Evolutionary conservation across 2,797 vertebrate species (phyloP).

Genomic region (Columba guinea): DNA sequence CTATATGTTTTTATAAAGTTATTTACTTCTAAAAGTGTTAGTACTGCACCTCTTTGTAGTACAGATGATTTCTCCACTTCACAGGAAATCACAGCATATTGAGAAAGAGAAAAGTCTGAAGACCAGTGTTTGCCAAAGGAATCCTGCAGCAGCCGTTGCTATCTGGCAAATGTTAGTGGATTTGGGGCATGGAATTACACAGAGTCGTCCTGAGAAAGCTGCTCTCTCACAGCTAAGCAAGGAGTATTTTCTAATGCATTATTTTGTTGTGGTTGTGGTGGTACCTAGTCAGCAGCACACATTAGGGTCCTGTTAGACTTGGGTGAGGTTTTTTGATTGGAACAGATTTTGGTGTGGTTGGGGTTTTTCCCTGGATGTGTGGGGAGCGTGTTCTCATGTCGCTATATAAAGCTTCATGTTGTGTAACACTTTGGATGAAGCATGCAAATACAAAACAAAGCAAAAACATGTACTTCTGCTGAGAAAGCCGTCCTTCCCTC

Average conservation of each 20-base stretch:
- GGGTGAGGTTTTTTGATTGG: not conserved
- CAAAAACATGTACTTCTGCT: not conserved
- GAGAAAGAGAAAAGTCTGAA: constrained; percentile 7
- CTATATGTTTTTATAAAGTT: not conserved
- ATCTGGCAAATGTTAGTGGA: not conserved
- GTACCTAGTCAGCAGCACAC: not conserved
- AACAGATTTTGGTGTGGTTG: not conserved
- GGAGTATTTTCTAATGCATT: not conserved
- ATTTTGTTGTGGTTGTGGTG: not conserved
- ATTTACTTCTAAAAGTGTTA: constrained; percentile 2
- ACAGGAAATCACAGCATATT: not conserved
- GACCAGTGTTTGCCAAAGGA: not conserved
- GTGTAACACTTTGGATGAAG: constrained; percentile 36
- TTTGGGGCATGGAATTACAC: not conserved
- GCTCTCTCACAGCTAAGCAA: not conserved
- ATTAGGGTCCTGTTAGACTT: not conserved
- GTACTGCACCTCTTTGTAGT: not conserved
- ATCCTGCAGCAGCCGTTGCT: constrained; percentile 27
- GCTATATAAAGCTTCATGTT: constrained; percentile 20
- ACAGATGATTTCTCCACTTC: constrained; percentile 1
- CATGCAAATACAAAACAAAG: constrained; percentile 21
- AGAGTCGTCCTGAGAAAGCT: not conserved
- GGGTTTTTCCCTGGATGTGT: not conserved
- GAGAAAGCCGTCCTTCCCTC: not conserved
- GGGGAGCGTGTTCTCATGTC: not conserved